Evolutionary conservation across 2,888 invertebrate genomes (phyloP).

Genomic region (Orthosia cruda): DNA sequence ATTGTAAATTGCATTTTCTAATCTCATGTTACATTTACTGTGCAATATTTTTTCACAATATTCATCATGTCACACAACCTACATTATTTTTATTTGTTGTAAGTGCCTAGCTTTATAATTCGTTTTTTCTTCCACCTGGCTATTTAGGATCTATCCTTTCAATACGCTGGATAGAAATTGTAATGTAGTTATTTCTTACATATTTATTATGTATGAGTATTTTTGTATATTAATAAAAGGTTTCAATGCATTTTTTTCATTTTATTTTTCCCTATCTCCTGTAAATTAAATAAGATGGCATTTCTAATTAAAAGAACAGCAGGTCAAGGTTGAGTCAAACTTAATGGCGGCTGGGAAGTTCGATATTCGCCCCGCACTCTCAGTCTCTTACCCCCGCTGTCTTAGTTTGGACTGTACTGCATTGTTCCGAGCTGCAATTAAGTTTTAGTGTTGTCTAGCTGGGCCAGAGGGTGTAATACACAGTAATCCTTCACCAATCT

Average conservation of each 20-base stretch:
- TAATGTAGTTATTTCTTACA: constrained; percentile 43
- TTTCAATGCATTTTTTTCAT: constrained; percentile 38
- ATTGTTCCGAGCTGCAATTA: no score
- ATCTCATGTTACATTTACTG: neutral
- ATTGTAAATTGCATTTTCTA: constrained; percentile 22
- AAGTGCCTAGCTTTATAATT: constrained; percentile 16
- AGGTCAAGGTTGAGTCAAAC: no score
- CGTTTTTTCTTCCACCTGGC: constrained; percentile 4
- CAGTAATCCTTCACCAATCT: no score
- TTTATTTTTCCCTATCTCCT: neutral
- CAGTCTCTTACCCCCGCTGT: no score
- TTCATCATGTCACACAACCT: neutral
- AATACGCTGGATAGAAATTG: constrained; percentile 27
- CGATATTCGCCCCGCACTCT: no score
- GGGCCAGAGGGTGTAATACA: no score
- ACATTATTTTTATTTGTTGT: constrained; percentile 9
- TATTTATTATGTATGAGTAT: constrained; percentile 50
- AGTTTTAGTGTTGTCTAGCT: no score
- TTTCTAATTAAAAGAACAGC: neutral
- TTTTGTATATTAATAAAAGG: constrained; percentile 60
- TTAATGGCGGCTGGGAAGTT: no score
- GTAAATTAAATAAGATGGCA: neutral
- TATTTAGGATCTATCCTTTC: constrained; percentile 18
- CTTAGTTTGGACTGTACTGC: no score
- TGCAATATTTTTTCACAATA: constrained; percentile 2